These are phyloP conservation scores for Bolborhynchus lineola DNA, from an alignment of 2,113 vertebrate genomes.

Conservation along the genomic window DNA sequence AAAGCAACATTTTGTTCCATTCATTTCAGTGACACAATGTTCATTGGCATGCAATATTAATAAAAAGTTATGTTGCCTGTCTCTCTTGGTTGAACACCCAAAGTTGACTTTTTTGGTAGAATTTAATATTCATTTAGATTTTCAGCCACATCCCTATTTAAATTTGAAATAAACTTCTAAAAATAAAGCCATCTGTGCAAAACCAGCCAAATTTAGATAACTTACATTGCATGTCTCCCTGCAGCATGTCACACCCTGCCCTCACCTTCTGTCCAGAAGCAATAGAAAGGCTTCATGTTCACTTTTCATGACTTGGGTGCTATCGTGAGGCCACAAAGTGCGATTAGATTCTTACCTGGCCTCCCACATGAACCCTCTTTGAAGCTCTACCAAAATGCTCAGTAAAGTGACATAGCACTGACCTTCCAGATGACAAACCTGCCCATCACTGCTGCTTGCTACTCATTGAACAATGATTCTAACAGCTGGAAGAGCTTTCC, in stretches of 20 bases:
- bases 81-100: constrained; percentile 21
- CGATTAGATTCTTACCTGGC: constrained; percentile 61
- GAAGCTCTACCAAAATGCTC: constrained; percentile 59
- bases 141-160: background rate
- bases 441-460: constrained; percentile 15
- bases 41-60: constrained; percentile 57
- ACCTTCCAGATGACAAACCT: constrained; percentile 37
- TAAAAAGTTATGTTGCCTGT: constrained; percentile 49
- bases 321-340: background rate
- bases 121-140: constrained; percentile 2
- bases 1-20: constrained; percentile 64
- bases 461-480: constrained; percentile 42
- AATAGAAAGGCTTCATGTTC: background rate
- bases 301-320: background rate
- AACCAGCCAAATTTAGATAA: background rate
- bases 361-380: constrained; percentile 31
- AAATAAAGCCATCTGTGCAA: background rate
- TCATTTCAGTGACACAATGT: constrained; percentile 46
- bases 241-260: background rate
- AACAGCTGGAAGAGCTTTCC: constrained; percentile 37
- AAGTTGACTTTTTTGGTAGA: constrained; percentile 13
- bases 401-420: background rate
- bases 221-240: background rate
- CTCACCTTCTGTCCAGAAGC: background rate
- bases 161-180: background rate